Conservation (phyloP, 2,888 invertebrate genomes). For the Eupithecia pulchellata region DNA sequence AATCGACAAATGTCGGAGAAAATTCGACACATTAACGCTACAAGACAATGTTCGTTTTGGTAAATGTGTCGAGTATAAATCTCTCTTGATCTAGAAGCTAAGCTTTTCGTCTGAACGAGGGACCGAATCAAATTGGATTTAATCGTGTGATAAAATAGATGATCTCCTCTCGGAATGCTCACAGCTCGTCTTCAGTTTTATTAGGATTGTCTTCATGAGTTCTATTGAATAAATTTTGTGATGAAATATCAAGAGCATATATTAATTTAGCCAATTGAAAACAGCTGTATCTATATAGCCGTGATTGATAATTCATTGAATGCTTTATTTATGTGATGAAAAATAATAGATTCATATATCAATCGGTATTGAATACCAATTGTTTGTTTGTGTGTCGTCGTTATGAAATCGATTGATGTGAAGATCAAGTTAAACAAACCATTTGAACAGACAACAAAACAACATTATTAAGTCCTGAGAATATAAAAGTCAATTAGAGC, state of each 20-base stretch:
- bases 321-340: slow-evolving; percentile 31
- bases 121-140: slow-evolving; percentile 54
- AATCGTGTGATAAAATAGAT: slow-evolving; percentile 48
- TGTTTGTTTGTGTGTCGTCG: background rate
- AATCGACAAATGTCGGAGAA: slow-evolving; percentile 24
- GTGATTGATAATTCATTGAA: slow-evolving; percentile 41
- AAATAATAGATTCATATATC: background rate
- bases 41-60: slow-evolving; percentile 44
- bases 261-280: slow-evolving; percentile 39
- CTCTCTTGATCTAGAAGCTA: slow-evolving; percentile 48
- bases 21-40: slow-evolving; percentile 50
- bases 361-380: background rate
- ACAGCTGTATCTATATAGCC: slow-evolving; percentile 33
- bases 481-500: slow-evolving; percentile 38
- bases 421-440: slow-evolving; percentile 28
- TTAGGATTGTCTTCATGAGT: slow-evolving; percentile 25
- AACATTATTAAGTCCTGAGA: slow-evolving; percentile 23
- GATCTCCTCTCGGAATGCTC: slow-evolving; percentile 34
- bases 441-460: slow-evolving; percentile 14
- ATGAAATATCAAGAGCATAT: slow-evolving; percentile 29
- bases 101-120: slow-evolving; percentile 48
- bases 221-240: background rate
- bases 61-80: slow-evolving; percentile 54
- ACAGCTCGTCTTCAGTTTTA: slow-evolving; percentile 34
- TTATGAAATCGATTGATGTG: slow-evolving; percentile 33